A percentile compares a stretch with the other conserved stretches of the same genome.
Evolutionary conservation across 2,113 vertebrate genomes (phyloP).

Genomic region (Pundamilia nyererei): DNA sequence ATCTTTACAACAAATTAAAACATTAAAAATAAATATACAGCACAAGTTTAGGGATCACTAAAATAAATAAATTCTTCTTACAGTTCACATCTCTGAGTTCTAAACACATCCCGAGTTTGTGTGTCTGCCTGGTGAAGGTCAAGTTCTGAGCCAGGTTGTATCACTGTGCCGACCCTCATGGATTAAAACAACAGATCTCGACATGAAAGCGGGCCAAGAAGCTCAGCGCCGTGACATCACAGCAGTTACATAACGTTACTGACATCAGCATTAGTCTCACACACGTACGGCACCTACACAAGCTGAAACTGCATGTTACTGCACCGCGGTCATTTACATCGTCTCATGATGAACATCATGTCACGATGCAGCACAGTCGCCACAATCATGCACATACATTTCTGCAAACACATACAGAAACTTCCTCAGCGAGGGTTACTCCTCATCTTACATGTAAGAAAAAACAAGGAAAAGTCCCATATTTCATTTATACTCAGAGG

Average conservation of each 20-base stretch:
- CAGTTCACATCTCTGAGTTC: not conserved
- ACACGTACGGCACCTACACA: not conserved
- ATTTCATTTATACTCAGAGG: not conserved
- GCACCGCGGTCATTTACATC: not conserved
- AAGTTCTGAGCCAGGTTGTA: not conserved
- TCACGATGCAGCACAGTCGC: accelerated
- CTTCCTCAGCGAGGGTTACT: too few relatives aligned
- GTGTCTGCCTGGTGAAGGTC: not conserved
- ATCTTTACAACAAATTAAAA: accelerated
- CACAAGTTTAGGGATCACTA: not conserved
- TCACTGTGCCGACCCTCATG: not conserved
- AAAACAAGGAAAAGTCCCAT: not conserved
- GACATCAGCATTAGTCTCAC: not conserved
- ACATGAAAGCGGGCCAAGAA: slow-evolving; percentile 25
- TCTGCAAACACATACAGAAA: not conserved
- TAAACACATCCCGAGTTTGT: not conserved
- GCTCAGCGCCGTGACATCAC: slow-evolving; percentile 34
- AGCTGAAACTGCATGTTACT: not conserved
- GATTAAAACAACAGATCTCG: slow-evolving; percentile 42
- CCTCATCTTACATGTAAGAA: not conserved
- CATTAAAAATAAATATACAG: accelerated
- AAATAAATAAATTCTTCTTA: not conserved
- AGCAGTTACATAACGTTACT: slow-evolving; percentile 32
- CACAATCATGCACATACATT: not conserved
- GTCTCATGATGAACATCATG: not conserved